Percentiles rank a stretch among this genome's conserved stretches.
Conservation (phyloP, 2,113 vertebrate species). For the Tragelaphus strepsiceros region DNA sequence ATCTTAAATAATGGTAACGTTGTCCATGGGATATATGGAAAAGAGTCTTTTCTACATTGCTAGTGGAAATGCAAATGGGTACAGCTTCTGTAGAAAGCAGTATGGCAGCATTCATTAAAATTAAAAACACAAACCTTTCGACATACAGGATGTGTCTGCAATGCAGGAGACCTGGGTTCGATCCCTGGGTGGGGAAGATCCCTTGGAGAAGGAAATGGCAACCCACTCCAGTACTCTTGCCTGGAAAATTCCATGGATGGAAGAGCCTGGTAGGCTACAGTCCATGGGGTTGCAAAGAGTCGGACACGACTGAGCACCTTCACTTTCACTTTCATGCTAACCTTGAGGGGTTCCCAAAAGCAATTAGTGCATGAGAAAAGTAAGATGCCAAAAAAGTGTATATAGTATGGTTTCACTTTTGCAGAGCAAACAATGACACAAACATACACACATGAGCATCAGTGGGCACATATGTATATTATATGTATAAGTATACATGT, state of each 20-base stretch:
- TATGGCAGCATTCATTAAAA: conserved; percentile 10
- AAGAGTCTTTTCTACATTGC: background rate
- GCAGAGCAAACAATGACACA: background rate
- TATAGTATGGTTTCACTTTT: background rate
- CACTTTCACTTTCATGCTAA: too few species aligned
- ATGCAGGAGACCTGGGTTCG: too few species aligned
- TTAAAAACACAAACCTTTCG: conserved; percentile 1
- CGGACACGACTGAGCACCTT: too few species aligned
- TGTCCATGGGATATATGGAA: background rate
- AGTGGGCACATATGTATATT: background rate
- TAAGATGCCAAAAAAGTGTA: background rate
- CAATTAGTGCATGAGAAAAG: background rate
- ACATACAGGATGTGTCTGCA: background rate
- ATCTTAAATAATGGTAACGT: background rate
- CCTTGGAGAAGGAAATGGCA: too few species aligned
- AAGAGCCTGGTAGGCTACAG: too few species aligned
- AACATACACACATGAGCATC: background rate
- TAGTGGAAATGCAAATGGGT: background rate
- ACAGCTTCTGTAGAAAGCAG: background rate
- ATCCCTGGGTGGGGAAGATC: too few species aligned
- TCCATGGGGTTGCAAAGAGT: too few species aligned
- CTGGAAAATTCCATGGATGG: too few species aligned
- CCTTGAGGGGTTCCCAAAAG: background rate
- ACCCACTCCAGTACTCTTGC: too few species aligned
- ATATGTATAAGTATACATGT: background rate